Conservation (phyloP, 2,888 invertebrate species). For the Diachrysia chrysitis region DNA sequence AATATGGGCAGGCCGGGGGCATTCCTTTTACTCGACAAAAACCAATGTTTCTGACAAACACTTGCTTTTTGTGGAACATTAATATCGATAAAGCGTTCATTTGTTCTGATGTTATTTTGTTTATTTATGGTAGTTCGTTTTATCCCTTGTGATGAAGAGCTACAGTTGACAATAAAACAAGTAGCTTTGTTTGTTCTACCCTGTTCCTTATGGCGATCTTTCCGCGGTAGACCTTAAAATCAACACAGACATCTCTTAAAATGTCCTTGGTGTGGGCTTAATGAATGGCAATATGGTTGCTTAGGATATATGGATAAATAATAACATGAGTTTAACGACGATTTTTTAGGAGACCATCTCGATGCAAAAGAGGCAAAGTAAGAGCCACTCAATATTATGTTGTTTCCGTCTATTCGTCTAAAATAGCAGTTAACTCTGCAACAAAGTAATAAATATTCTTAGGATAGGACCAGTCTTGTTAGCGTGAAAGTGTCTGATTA, state of each 20-base stretch:
- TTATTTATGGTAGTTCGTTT: neutral
- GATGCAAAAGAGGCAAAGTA: slow-evolving; percentile 20
- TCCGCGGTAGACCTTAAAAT: too few relatives aligned
- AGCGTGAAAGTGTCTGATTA: neutral
- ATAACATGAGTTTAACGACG: neutral
- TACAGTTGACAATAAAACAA: too few relatives aligned
- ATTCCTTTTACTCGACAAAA: slow-evolving; percentile 56
- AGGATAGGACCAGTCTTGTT: slow-evolving; percentile 8
- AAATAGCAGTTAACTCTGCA: slow-evolving; percentile 12
- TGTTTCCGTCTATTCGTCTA: slow-evolving; percentile 26
- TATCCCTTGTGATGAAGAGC: neutral
- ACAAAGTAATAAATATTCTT: slow-evolving; percentile 29
- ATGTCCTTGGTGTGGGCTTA: too few relatives aligned
- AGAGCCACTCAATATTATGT: slow-evolving; percentile 12
- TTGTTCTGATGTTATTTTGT: slow-evolving; percentile 28
- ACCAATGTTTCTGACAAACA: slow-evolving; percentile 29
- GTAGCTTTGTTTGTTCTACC: too few relatives aligned
- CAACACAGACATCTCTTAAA: too few relatives aligned
- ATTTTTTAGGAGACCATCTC: neutral
- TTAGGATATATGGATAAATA: neutral
- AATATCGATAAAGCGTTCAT: slow-evolving; percentile 34
- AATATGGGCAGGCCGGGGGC: slow-evolving; percentile 46
- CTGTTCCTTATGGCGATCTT: too few relatives aligned
- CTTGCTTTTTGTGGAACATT: slow-evolving; percentile 27
- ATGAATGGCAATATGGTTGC: too few relatives aligned